phyloP scores from a whole-genome alignment of 2,888 invertebrate genomes.

The Drosophila trichaetosa region DNA sequence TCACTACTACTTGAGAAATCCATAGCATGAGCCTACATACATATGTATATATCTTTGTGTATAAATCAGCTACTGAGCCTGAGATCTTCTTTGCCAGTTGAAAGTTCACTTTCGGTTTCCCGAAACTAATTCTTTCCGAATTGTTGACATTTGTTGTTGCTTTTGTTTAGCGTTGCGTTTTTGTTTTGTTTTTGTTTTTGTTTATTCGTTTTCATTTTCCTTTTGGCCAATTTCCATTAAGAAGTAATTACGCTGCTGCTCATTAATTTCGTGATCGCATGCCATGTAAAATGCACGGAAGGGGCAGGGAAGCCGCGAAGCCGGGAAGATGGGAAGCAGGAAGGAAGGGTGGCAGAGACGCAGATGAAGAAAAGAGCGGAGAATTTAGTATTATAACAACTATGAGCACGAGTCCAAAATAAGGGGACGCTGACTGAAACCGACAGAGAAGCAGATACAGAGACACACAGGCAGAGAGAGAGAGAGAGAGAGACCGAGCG shows the following conservation, averaged over 20 bases:
- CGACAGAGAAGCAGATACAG: neutral
- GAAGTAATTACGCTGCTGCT: slow-evolving; percentile 79
- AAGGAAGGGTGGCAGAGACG: neutral
- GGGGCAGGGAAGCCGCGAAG: neutral
- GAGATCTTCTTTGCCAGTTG: neutral
- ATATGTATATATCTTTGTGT: neutral
- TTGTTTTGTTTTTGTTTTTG: slow-evolving; percentile 2
- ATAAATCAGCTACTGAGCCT: neutral
- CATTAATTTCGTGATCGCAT: slow-evolving; percentile 81
- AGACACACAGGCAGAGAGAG: neutral
- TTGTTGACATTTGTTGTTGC: slow-evolving; percentile 6
- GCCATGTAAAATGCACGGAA: slow-evolving; percentile 67
- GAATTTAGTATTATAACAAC: slow-evolving; percentile 36
- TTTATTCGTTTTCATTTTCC: slow-evolving; percentile 32
- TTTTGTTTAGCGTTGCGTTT: slow-evolving; percentile 9
- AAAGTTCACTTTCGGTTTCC: slow-evolving; percentile 38
- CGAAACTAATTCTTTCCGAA: slow-evolving; percentile 6
- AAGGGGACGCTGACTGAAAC: slow-evolving; percentile 13
- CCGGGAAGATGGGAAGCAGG: neutral
- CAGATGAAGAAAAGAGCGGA: neutral
- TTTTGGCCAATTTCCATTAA: slow-evolving; percentile 79
- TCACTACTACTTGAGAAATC: neutral
- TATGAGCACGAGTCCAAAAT: slow-evolving; percentile 47
- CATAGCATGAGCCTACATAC: neutral
- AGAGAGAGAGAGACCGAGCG: neutral